Conservation (phyloP, 2,888 invertebrate species). For the Lochmaea capreae region DNA sequence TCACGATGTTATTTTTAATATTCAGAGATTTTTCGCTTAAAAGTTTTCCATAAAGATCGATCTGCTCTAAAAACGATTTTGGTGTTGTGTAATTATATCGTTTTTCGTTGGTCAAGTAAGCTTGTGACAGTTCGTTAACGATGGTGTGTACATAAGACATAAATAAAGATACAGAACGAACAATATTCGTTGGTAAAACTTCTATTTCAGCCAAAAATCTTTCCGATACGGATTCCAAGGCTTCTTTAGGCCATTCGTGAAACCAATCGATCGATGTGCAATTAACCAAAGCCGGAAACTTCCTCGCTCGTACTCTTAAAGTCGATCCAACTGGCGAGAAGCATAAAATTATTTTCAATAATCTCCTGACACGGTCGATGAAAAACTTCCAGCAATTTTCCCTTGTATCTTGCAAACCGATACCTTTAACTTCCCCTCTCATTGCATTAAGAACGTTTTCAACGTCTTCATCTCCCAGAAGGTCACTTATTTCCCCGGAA, state of each 20-base stretch:
- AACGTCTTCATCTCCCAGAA: slow-evolving; percentile 90
- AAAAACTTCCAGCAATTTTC: slow-evolving; percentile 98
- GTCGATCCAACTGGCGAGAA: slow-evolving; percentile 96
- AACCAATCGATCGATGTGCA: slow-evolving; percentile 97
- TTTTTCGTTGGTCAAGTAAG: slow-evolving; percentile 85
- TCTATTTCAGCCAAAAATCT: slow-evolving; percentile 84
- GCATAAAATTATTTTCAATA: slow-evolving; percentile 83
- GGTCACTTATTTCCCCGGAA: slow-evolving; percentile 92
- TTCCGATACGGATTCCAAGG: slow-evolving; percentile 87
- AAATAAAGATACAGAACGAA: slow-evolving; percentile 80
- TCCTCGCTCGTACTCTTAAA: slow-evolving; percentile 85
- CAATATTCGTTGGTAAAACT: slow-evolving; percentile 73
- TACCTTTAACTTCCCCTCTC: slow-evolving; percentile 81
- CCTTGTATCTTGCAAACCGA: slow-evolving; percentile 84
- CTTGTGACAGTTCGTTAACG: slow-evolving; percentile 86
- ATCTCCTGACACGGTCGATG: slow-evolving; percentile 86
- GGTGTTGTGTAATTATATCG: slow-evolving; percentile 97
- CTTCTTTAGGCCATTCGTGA: slow-evolving; percentile 95
- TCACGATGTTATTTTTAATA: slow-evolving; percentile 78
- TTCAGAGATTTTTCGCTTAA: slow-evolving; percentile 76
- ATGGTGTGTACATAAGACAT: slow-evolving; percentile 92
- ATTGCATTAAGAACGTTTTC: slow-evolving; percentile 87
- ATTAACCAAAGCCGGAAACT: slow-evolving; percentile 94
- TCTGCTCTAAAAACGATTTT: slow-evolving; percentile 94
- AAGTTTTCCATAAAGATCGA: slow-evolving; percentile 82